Evolutionary conservation across 2,113 vertebrate genomes (phyloP).

Genomic region (Poecile atricapillus): DNA sequence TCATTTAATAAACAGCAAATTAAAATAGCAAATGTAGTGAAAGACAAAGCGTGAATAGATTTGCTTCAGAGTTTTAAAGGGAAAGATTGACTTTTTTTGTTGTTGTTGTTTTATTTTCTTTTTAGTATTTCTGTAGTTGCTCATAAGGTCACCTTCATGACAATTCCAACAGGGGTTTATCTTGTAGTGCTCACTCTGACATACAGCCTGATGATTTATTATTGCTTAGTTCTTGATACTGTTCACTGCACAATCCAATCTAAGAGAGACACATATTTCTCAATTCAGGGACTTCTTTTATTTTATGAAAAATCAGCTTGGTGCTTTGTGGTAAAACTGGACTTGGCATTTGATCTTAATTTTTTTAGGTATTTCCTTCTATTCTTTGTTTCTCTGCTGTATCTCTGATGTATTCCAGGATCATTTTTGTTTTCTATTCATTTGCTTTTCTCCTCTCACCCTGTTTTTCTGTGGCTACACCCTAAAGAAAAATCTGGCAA

Average conservation of each 20-base stretch:
- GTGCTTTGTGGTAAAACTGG: conserved; percentile 65
- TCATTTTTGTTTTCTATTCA: conserved; percentile 9
- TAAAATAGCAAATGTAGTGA: conserved; percentile 58
- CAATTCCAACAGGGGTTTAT: conserved; percentile 75
- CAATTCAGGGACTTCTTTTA: conserved; percentile 83
- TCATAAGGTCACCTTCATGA: conserved; percentile 81
- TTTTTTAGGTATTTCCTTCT: conserved; percentile 57
- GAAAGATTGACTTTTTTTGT: conserved; percentile 13
- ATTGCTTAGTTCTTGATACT: conserved; percentile 81
- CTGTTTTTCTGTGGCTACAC: neutral
- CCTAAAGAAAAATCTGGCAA: conserved; percentile 34
- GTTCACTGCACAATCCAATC: conserved; percentile 87
- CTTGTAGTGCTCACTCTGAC: conserved; percentile 74
- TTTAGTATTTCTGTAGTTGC: conserved; percentile 42
- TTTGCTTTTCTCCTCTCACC: neutral
- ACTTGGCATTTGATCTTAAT: conserved; percentile 63
- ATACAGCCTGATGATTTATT: conserved; percentile 81
- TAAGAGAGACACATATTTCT: conserved; percentile 85
- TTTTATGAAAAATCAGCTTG: conserved; percentile 80
- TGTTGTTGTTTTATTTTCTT: neutral
- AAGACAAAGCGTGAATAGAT: conserved; percentile 41
- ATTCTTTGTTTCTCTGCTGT: neutral
- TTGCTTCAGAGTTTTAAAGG: conserved; percentile 48
- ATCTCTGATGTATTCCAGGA: conserved; percentile 12
- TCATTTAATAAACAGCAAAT: conserved; percentile 71